These are phyloP conservation scores for Synanthedon andrenaeformis DNA, from an alignment of 2,888 invertebrate species.

Conservation along the genomic window DNA sequence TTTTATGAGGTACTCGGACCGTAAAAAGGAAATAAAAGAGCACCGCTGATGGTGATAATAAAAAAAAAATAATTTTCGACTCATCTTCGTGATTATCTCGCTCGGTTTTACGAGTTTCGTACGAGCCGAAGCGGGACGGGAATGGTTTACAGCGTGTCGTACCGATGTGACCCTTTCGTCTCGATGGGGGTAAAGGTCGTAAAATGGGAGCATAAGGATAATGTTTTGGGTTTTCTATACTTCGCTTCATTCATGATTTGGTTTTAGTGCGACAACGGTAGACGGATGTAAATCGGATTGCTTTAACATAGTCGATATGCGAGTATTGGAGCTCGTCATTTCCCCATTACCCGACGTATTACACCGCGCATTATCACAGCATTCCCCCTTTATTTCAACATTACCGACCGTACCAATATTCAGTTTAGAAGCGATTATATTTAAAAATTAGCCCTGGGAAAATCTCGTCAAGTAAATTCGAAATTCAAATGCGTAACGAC, in stretches of 20 bases:
- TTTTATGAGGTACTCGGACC: slow-evolving; percentile 73
- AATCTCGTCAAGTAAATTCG: neutral
- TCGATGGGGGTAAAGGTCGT: slow-evolving; percentile 70
- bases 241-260: slow-evolving; percentile 70
- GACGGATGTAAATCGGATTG: slow-evolving; percentile 67
- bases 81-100: slow-evolving; percentile 68
- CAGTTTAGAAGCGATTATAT: neutral
- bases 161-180: slow-evolving; percentile 63
- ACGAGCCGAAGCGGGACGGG: slow-evolving; percentile 43
- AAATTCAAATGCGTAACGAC: slow-evolving; percentile 49
- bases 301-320: slow-evolving; percentile 53
- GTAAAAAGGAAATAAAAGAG: slow-evolving; percentile 73
- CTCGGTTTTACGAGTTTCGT: slow-evolving; percentile 41
- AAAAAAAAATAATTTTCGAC: slow-evolving; percentile 69
- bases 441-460: slow-evolving; percentile 1
- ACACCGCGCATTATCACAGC: slow-evolving; percentile 52
- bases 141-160: slow-evolving; percentile 55
- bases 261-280: slow-evolving; percentile 62
- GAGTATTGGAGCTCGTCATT: slow-evolving; percentile 37
- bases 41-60: slow-evolving; percentile 72
- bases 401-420: neutral
- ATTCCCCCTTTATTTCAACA: slow-evolving; percentile 2
- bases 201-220: slow-evolving; percentile 71
- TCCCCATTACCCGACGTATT: slow-evolving; percentile 53
- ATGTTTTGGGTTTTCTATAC: slow-evolving; percentile 69